Conservation (phyloP, 2,797 vertebrate genomes). For the Pseudotriccus pelzelni region DNA sequence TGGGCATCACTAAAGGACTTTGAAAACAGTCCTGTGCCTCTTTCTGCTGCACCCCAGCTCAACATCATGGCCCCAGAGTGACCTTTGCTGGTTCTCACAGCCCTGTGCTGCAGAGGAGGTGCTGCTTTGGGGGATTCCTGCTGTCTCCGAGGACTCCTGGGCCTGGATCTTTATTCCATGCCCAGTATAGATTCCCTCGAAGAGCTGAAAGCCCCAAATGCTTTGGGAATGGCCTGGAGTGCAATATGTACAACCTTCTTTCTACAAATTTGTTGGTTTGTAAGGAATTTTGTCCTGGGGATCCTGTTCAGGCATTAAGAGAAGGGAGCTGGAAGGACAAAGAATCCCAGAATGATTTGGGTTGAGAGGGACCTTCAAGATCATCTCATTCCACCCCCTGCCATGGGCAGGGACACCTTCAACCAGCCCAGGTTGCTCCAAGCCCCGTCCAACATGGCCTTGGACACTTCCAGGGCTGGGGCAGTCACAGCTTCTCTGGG, state of each 20-base stretch:
- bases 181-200: neutral
- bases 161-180: neutral
- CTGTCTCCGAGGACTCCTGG: fast-evolving
- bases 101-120: fast-evolving
- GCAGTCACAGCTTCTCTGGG: neutral
- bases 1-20: neutral
- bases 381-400: neutral
- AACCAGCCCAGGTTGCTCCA: neutral
- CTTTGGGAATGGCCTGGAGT: neutral
- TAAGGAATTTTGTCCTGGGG: neutral
- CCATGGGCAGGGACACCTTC: too few relatives aligned
- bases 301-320: neutral
- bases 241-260: neutral
- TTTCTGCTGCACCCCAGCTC: neutral
- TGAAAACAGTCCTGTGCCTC: too few relatives aligned
- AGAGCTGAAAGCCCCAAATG: neutral
- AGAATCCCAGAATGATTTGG: neutral
- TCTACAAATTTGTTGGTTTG: neutral
- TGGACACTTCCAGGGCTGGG: neutral
- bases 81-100: neutral
- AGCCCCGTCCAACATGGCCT: fast-evolving
- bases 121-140: fast-evolving
- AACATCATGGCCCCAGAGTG: fast-evolving
- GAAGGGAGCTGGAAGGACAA: neutral
- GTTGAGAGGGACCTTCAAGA: neutral